Conservation (phyloP, 2,888 invertebrate genomes). For the Xestia c-nigrum region DNA sequence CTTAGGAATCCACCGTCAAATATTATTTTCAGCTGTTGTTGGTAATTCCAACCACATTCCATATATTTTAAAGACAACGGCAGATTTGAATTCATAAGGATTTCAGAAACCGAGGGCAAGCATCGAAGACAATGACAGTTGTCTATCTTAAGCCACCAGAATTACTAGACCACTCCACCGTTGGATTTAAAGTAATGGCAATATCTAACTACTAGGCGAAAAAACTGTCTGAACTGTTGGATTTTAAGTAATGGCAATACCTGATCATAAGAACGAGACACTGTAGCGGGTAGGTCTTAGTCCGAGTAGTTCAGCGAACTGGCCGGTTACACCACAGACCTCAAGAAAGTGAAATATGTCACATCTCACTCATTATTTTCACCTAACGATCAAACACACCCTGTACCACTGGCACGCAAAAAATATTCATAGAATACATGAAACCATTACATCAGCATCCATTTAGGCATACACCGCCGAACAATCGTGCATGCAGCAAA, state of each 20-base stretch:
- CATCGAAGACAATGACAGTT: background rate
- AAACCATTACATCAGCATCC: slow-evolving; percentile 49
- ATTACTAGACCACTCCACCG: background rate
- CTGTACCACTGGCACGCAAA: slow-evolving; percentile 23
- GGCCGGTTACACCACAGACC: no score
- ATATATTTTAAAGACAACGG: no score
- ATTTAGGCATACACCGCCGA: slow-evolving; percentile 37
- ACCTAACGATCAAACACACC: background rate
- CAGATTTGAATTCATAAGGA: background rate
- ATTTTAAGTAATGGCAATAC: background rate
- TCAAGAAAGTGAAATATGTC: no score
- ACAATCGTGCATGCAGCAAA: slow-evolving; percentile 34
- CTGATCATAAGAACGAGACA: background rate
- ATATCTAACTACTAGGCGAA: background rate
- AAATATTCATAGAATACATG: slow-evolving; percentile 14
- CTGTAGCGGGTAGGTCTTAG: no score
- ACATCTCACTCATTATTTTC: background rate
- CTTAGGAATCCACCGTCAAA: background rate
- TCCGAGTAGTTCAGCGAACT: no score
- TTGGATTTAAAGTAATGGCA: background rate
- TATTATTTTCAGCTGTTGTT: background rate
- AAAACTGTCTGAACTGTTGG: background rate
- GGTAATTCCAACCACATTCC: no score
- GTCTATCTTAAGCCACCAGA: background rate
- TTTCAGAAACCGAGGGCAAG: background rate